These are phyloP conservation scores for Dolichopus griseipennis DNA, from an alignment of 2,888 invertebrate genomes.

Conservation along the genomic window DNA sequence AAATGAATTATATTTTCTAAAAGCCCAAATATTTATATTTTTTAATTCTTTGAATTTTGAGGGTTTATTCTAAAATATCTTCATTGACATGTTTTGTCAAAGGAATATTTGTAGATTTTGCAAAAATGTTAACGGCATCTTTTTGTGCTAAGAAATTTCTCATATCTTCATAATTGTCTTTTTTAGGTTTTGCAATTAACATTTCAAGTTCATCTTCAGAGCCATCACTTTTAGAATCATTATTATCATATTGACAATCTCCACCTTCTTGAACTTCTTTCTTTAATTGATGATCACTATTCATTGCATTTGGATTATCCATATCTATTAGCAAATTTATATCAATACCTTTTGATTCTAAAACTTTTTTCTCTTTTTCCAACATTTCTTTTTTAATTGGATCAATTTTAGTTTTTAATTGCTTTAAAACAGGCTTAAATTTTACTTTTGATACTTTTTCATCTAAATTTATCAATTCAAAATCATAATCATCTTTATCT, in stretches of 20 bases:
- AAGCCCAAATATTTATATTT: too few relatives aligned
- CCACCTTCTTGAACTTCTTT: slow-evolving; percentile 20
- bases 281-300: slow-evolving; percentile 17
- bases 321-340: slow-evolving; percentile 35
- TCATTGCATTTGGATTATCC: slow-evolving; percentile 11
- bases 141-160: slow-evolving; percentile 40
- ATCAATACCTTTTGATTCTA: slow-evolving; percentile 40
- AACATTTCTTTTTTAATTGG: slow-evolving; percentile 41
- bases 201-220: slow-evolving; percentile 32
- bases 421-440: slow-evolving; percentile 40
- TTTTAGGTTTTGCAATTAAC: slow-evolving; percentile 32
- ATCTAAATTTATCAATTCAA: slow-evolving; percentile 38
- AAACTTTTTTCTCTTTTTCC: slow-evolving; percentile 36
- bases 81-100: slow-evolving; percentile 26
- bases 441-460: slow-evolving; percentile 38
- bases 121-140: slow-evolving; percentile 38
- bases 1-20: too few relatives aligned
- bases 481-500: slow-evolving; percentile 26
- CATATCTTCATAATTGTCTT: slow-evolving; percentile 40
- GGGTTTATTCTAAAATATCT: slow-evolving; percentile 33
- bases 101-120: slow-evolving; percentile 24
- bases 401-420: slow-evolving; percentile 40
- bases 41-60: too few relatives aligned
- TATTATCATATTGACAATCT: slow-evolving; percentile 2
- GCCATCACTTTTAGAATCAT: slow-evolving; percentile 22